Conservation (phyloP, 2,888 invertebrate species). For the Pyrocoelia pectoralis region DNA sequence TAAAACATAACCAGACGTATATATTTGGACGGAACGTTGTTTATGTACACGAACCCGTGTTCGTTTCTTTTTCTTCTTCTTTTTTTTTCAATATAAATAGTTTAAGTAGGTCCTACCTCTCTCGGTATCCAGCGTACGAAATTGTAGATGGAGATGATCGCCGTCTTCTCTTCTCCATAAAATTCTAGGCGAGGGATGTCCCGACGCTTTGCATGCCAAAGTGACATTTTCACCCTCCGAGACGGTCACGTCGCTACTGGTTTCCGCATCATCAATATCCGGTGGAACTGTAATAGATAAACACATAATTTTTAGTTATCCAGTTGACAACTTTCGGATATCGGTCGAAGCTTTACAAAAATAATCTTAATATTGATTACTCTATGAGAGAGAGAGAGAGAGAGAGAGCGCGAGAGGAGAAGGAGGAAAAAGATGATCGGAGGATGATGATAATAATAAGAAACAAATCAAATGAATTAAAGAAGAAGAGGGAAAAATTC, state of each 20-base stretch:
- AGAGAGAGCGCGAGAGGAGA: no score
- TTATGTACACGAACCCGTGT: conserved; percentile 11
- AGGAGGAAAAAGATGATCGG: no score
- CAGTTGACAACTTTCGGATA: not conserved
- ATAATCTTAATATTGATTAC: not conserved
- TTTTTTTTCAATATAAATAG: not conserved
- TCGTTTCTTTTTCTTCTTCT: not conserved
- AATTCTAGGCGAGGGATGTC: conserved; percentile 66
- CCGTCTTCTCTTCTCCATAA: conserved; percentile 69
- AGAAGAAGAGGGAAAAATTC: not conserved
- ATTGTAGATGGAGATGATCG: conserved; percentile 57
- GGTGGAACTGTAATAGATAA: conserved; percentile 64
- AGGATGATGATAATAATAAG: not conserved
- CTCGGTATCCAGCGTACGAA: conserved; percentile 55
- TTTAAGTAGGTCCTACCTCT: conserved; percentile 52
- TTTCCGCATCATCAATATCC: conserved; percentile 67
- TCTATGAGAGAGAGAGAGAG: no score
- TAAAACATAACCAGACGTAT: conserved; percentile 1
- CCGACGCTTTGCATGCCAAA: conserved; percentile 65
- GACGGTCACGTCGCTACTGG: conserved; percentile 68
- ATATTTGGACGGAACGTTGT: conserved; percentile 8
- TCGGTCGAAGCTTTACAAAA: not conserved
- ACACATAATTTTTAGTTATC: conserved; percentile 4
- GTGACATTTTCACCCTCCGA: conserved; percentile 70
- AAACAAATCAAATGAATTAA: not conserved